A percentile compares a stretch with the other conserved stretches of the same genome.
phyloP scores from a whole-genome alignment of 1,140 invertebrate species.

The Oedothorax gibbosus region DNA sequence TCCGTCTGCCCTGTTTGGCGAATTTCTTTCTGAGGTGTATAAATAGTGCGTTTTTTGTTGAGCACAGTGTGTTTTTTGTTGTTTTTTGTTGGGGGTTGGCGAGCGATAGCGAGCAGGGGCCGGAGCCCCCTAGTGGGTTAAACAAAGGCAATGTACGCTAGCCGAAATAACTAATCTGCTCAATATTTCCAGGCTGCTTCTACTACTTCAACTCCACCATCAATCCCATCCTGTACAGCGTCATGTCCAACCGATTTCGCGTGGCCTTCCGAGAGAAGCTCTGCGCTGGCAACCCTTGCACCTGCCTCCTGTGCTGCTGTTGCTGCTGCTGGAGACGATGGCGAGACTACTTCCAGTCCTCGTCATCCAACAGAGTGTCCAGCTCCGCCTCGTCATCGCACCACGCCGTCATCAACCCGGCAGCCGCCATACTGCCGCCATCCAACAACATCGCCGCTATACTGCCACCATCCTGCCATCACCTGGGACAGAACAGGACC shows the following conservation, averaged over 20 bases:
- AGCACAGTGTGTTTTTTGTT: no score
- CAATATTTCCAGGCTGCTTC: constrained; percentile 62
- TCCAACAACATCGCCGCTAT: not conserved
- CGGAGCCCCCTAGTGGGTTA: no score
- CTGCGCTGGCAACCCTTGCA: constrained; percentile 12
- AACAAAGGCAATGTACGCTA: not conserved
- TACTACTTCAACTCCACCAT: constrained; percentile 66
- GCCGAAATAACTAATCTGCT: not conserved
- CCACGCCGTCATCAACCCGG: not conserved
- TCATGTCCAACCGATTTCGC: constrained; percentile 65
- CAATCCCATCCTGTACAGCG: constrained; percentile 65
- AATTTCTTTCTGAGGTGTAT: no score
- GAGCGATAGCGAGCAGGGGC: no score
- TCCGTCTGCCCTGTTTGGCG: no score
- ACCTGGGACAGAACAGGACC: not conserved
- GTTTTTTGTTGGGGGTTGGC: no score
- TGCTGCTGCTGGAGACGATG: constrained; percentile 36
- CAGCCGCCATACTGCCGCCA: not conserved
- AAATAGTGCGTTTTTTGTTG: no score
- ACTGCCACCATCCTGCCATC: not conserved
- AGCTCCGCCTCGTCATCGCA: not conserved
- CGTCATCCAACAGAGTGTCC: not conserved
- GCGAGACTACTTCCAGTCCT: constrained; percentile 3
- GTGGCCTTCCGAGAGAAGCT: constrained; percentile 63
- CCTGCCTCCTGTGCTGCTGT: constrained; percentile 22